These are phyloP conservation scores for Corella eumyota DNA, from an alignment of 23 tunicate species.

Conservation along the genomic window DNA sequence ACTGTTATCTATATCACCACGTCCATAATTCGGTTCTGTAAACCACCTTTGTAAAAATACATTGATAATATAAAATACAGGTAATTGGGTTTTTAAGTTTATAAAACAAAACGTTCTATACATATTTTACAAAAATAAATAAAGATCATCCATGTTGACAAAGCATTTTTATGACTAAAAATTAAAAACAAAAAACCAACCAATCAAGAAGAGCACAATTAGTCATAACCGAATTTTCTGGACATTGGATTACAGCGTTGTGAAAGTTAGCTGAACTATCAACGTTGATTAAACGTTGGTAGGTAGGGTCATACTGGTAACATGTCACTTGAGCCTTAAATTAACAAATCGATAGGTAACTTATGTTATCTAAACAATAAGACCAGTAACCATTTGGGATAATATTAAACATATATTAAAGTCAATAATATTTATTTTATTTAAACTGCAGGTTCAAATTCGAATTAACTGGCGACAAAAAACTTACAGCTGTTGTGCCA, in stretches of 20 bases:
- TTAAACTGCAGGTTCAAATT: too few relatives aligned
- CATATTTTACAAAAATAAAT: neutral
- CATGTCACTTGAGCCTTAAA: constrained; percentile 23
- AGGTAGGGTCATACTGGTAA: constrained; percentile 28
- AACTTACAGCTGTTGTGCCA: too few relatives aligned
- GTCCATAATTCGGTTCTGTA: constrained; percentile 24
- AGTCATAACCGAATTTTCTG: constrained; percentile 21
- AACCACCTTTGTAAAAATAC: constrained; percentile 12
- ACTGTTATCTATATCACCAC: constrained; percentile 21
- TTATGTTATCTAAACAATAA: too few relatives aligned
- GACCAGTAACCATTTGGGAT: too few relatives aligned
- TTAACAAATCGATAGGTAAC: too few relatives aligned
- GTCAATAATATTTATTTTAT: too few relatives aligned
- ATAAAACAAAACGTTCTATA: neutral
- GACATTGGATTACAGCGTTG: constrained; percentile 21
- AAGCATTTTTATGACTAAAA: too few relatives aligned
- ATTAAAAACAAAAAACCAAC: constrained; percentile 1
- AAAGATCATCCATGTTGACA: neutral
- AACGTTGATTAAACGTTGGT: constrained; percentile 26
- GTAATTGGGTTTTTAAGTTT: too few relatives aligned
- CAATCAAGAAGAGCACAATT: constrained; percentile 22
- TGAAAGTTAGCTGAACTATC: constrained; percentile 26
- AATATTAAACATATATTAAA: too few relatives aligned
- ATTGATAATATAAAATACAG: too few relatives aligned
- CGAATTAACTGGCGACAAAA: too few relatives aligned